These are phyloP conservation scores for Epinephelus moara DNA, from an alignment of 2,113 vertebrate genomes.

Conservation along the genomic window DNA sequence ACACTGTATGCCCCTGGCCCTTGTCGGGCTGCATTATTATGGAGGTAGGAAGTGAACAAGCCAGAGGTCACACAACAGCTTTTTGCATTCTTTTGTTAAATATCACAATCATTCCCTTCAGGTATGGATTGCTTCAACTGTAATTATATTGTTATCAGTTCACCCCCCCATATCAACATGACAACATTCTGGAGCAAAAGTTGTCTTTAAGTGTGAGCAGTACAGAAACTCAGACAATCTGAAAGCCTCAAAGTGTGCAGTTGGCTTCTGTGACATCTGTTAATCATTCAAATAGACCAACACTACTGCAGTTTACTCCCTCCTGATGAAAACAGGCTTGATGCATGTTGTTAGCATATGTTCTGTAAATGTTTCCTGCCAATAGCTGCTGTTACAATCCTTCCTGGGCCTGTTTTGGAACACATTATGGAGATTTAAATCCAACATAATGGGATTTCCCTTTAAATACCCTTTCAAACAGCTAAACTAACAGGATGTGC, in stretches of 20 bases:
- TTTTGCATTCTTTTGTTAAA: not conserved
- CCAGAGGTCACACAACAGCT: not conserved
- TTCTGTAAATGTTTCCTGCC: constrained; percentile 40
- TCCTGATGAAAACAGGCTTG: constrained; percentile 26
- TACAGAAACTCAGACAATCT: not conserved
- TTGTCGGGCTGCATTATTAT: too few relatives aligned
- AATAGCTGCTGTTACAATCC: constrained; percentile 64
- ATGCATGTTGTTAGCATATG: constrained; percentile 26
- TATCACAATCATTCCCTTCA: not conserved
- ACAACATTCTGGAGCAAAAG: not conserved
- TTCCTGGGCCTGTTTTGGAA: constrained; percentile 65
- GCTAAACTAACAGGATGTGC: constrained; percentile 71
- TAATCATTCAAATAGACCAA: not conserved
- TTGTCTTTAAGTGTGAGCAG: not conserved
- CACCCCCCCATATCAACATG: not conserved
- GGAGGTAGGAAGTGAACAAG: too few relatives aligned
- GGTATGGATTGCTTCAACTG: not conserved
- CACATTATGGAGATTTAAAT: constrained; percentile 68
- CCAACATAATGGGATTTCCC: constrained; percentile 76
- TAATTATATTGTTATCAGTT: not conserved
- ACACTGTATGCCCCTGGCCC: too few relatives aligned
- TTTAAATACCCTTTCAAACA: constrained; percentile 77
- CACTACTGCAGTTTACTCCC: not conserved
- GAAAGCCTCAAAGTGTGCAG: not conserved
- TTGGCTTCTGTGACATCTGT: constrained; percentile 11